Base-by-base conservation (phyloP, 2,113 vertebrate species). In the Picathartes gymnocephalus region DNA sequence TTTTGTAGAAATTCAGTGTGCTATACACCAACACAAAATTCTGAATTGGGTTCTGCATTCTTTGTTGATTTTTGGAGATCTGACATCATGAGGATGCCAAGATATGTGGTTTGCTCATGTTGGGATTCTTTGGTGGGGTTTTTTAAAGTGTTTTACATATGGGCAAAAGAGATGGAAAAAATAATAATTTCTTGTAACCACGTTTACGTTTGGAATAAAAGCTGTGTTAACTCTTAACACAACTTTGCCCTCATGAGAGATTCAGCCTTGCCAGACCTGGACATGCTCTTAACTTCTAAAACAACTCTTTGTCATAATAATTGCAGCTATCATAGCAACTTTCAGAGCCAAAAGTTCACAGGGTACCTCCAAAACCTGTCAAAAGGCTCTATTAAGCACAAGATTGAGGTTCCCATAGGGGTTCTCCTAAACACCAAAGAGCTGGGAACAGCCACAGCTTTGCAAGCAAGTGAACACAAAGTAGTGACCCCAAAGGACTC, bases 161-260 rank as follows among this genome's bases (percentile, higher is more conserved):
- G 94, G 91, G 93, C 87, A 96, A 93, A 94, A 95, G 92, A 88
- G 81, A 95, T 90, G 93, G 92, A 91, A 97, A 96, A 96, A 96
- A 54, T 40, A 89, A 92, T 60, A 88, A 88, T 68, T 92, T 88
- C 50, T 95, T 90, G 39, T 66, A 95, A 96, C 93, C 60, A 79
- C 74, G 0, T 94, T 95, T 96, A 94, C 76, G 54, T 95, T 95
- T 95, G 85, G 90, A 97, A 96, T 90, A 96, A 97, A 94, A 92
- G 51, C 79, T 27, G 9, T 16, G 40, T 96, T 96, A 97, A 96
- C 96, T 96, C 95, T 94, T 96, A 94, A 88, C 68, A 92, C 65
- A 95, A 96, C 87, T 92, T 94, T 88, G 64, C 45, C 85, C 79
- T 95, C 74, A 58, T 62, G 84, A 95, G 82, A 83, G 58, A 70